Conservation (phyloP, 2,888 invertebrate species). For the Andrena trimmerana region DNA sequence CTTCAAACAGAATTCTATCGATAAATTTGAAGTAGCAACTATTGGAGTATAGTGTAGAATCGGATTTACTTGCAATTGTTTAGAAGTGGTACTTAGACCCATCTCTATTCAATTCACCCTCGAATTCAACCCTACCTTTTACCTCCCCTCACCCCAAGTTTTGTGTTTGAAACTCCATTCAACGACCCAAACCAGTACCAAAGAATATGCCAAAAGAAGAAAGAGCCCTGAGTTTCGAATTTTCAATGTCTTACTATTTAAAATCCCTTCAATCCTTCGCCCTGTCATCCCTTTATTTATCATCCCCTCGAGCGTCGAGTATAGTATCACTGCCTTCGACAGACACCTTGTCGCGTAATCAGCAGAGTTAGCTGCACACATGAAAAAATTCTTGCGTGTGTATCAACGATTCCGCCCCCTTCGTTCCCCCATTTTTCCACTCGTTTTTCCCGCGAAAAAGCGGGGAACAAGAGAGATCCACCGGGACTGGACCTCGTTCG, state of each 20-base stretch:
- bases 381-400: constrained; percentile 19
- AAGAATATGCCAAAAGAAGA: no score
- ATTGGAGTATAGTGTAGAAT: no score
- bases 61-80: no score
- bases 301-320: constrained; percentile 14
- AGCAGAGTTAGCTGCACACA: neutral
- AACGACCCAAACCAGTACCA: no score
- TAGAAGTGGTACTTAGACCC: no score
- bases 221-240: no score
- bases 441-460: neutral
- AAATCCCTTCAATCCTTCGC: neutral
- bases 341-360: constrained; percentile 51
- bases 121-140: no score
- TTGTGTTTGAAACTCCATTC: no score
- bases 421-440: neutral
- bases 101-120: no score
- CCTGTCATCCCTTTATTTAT: constrained; percentile 41
- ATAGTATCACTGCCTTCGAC: constrained; percentile 49
- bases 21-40: no score
- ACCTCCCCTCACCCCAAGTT: no score
- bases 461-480: constrained; percentile 21
- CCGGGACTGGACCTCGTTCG: constrained; percentile 40
- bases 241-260: neutral
- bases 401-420: neutral
- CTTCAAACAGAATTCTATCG: no score